Conservation (phyloP, 2,113 vertebrate species). For the Aleadryas rufinucha region DNA sequence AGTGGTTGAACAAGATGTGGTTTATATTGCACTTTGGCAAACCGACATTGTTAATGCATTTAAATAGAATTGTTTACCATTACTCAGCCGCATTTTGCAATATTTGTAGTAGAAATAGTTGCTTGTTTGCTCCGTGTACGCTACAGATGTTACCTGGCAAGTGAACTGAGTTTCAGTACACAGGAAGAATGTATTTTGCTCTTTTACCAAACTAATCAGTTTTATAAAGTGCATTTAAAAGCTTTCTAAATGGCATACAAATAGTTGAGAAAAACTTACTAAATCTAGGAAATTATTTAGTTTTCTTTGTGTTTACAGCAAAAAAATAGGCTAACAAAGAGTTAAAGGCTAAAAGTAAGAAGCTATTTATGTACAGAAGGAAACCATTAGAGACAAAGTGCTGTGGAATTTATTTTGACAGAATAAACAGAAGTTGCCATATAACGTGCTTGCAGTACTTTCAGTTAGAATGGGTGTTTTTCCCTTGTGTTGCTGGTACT, state of each 20-base stretch:
- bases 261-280: not conserved
- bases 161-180: not conserved
- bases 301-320: not conserved
- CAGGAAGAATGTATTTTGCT: not conserved
- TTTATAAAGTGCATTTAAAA: not conserved
- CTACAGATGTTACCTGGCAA: slow-evolving; percentile 9
- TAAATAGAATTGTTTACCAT: slow-evolving; percentile 58
- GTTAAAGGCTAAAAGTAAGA: not conserved
- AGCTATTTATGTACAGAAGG: not conserved
- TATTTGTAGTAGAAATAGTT: slow-evolving; percentile 49
- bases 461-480: not conserved
- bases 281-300: not conserved
- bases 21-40: slow-evolving; percentile 26
- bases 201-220: not conserved
- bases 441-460: not conserved
- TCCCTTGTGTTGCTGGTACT: not conserved
- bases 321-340: not conserved
- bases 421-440: not conserved
- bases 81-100: slow-evolving; percentile 25
- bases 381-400: not conserved
- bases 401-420: not conserved
- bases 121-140: not conserved
- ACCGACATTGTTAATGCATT: slow-evolving; percentile 44
- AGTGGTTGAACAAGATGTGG: not conserved
- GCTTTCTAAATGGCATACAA: not conserved